Conservation (phyloP, 2,797 vertebrate genomes). For the Sciurus vulgaris region DNA sequence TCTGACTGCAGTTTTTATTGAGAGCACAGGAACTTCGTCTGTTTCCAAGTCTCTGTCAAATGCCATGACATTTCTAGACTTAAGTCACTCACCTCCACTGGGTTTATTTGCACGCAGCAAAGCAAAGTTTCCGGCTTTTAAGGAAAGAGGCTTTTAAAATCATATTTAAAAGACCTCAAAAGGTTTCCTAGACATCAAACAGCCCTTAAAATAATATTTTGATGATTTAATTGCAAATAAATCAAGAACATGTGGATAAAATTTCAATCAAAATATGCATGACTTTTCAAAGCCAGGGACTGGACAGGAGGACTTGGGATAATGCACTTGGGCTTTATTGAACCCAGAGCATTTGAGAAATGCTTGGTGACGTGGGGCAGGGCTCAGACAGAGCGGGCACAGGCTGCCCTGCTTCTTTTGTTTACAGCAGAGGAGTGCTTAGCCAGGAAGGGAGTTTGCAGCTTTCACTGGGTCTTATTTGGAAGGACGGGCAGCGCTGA, state of each 20-base stretch:
- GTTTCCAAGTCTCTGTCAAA: constrained; percentile 26
- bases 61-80: constrained; percentile 35
- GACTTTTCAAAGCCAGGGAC: constrained; percentile 16
- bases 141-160: constrained; percentile 73
- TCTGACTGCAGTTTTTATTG: rapidly evolving
- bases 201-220: constrained; percentile 79
- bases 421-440: not conserved
- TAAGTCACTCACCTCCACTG: constrained; percentile 44
- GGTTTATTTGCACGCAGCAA: constrained; percentile 55
- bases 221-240: constrained; percentile 80
- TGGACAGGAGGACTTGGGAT: not conserved
- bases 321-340: not conserved
- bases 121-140: constrained; percentile 77
- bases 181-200: constrained; percentile 81
- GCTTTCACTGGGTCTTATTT: not conserved
- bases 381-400: not conserved
- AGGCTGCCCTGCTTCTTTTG: not conserved
- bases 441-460: not conserved
- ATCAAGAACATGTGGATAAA: constrained; percentile 65
- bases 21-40: not conserved
- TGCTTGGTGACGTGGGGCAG: not conserved
- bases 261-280: constrained; percentile 60
- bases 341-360: not conserved
- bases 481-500: not conserved
- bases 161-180: constrained; percentile 77